Base-by-base conservation (phyloP, 2,888 invertebrate genomes). In the Tholera decimalis region DNA sequence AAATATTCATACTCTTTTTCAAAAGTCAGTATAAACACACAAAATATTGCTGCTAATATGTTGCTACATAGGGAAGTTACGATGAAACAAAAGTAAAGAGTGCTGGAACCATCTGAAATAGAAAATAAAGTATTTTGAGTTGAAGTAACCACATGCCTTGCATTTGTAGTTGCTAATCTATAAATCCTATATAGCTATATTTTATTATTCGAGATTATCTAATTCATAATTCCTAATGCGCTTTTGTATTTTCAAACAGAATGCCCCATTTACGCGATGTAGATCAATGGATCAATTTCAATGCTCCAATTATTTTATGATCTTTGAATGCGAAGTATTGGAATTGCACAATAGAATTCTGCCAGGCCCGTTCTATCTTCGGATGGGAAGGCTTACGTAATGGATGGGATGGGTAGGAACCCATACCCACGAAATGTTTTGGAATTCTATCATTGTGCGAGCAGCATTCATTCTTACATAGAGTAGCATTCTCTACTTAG, bases 1-100 rank as follows among this genome's bases (percentile, higher is more conserved):
- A 95, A 93, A 90, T 93, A 93, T 82, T 88, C 84, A 75, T 94
- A 94, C 54, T 95, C 95, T 82, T 92, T 95, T 80, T 94, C 92
- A 86, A 94, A 95, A 47, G 94, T 88, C 62, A 95, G 74, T 88
- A 95, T 91, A 86, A 92, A 95, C 64, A 91, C 85, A 83, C 93
- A 92, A 88, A 95, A 95, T 81, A 94, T 91, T 58, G 92, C 91
- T 60, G 93, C 90, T 83, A 93, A 77, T 80, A 89, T 83, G 82
- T 94, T 93, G 77, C 92, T 90, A 87, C 95, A 94, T 22, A 93
- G 79, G 57, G 92, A 90, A 41, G 90, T 92, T 64, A 93, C 86
- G 63, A 93, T 84, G 64, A 92, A 85, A 88, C 95, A 94, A 74
- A 92, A 85, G 78, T 89, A 89, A 58, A 89, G 83, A 62, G 88